Evolutionary conservation across 2,888 invertebrate genomes (phyloP).

Genomic region (Ophioninae sp.): DNA sequence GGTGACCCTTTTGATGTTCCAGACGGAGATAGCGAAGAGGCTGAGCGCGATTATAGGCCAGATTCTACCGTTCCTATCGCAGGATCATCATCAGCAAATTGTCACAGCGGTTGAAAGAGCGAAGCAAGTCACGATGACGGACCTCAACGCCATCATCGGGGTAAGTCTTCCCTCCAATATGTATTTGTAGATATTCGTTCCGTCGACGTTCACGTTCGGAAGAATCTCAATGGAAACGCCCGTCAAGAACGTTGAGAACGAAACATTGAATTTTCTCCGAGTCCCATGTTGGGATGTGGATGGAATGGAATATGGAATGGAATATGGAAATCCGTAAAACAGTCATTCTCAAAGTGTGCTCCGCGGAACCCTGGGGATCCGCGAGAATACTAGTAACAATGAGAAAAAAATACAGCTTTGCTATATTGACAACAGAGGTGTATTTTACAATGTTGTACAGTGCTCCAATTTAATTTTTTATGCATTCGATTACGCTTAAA

Average conservation of each 20-base stretch:
- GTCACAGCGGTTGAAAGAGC: conserved; percentile 96
- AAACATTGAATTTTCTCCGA: not conserved
- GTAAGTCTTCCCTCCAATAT: conserved; percentile 84
- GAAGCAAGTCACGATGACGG: conserved; percentile 97
- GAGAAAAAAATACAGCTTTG: too few species aligned
- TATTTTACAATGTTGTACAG: too few species aligned
- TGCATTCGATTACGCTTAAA: too few species aligned
- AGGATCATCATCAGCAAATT: conserved; percentile 96
- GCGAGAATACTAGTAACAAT: too few species aligned
- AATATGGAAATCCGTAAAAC: not conserved
- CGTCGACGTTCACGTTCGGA: not conserved
- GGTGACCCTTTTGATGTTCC: conserved; percentile 78
- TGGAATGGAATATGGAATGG: not conserved
- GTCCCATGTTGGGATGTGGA: not conserved
- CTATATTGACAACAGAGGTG: too few species aligned
- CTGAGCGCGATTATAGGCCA: conserved; percentile 96
- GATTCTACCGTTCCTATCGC: conserved; percentile 95
- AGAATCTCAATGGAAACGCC: not conserved
- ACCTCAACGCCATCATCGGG: conserved; percentile 96
- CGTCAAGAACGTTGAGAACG: not conserved
- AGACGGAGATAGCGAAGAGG: conserved; percentile 98
- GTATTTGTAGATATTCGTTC: not conserved
- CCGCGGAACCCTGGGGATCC: too few species aligned
- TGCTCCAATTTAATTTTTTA: too few species aligned
- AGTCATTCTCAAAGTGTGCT: too few species aligned